Percentiles rank a stretch among this genome's conserved stretches.
Conservation (phyloP, 2,888 invertebrate genomes). For the Stegophylla sp. region DNA sequence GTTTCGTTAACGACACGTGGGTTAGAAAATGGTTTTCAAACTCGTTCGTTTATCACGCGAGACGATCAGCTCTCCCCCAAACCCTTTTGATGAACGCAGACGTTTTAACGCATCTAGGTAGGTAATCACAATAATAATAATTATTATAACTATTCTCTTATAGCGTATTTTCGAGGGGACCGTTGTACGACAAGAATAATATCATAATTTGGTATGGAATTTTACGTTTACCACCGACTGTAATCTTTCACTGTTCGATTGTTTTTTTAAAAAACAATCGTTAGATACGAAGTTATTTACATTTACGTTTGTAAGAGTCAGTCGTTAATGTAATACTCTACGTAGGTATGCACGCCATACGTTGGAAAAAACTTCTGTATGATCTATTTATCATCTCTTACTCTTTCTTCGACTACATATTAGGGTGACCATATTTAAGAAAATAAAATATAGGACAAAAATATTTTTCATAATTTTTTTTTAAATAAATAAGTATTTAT, state of each 20-base stretch:
- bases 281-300: background rate
- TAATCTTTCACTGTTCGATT: background rate
- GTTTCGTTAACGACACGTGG: too few relatives aligned
- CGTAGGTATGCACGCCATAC: too few relatives aligned
- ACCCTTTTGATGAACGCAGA: background rate
- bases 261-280: background rate
- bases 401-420: too few relatives aligned
- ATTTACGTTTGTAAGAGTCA: background rate
- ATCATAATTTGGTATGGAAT: background rate
- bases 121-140: background rate
- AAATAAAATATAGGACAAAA: too few relatives aligned
- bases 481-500: too few relatives aligned
- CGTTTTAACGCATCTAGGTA: background rate
- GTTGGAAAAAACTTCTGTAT: too few relatives aligned
- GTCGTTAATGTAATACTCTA: background rate
- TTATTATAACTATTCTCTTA: background rate
- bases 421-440: too few relatives aligned
- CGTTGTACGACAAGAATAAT: background rate
- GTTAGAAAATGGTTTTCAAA: constrained; percentile 20
- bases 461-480: too few relatives aligned
- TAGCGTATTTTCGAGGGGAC: background rate
- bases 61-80: constrained; percentile 3
- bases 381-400: too few relatives aligned
- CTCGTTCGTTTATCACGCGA: constrained; percentile 36
- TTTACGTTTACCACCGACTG: background rate